Conservation (phyloP, 2,888 invertebrate genomes). For the Stenotaenia linearis region DNA sequence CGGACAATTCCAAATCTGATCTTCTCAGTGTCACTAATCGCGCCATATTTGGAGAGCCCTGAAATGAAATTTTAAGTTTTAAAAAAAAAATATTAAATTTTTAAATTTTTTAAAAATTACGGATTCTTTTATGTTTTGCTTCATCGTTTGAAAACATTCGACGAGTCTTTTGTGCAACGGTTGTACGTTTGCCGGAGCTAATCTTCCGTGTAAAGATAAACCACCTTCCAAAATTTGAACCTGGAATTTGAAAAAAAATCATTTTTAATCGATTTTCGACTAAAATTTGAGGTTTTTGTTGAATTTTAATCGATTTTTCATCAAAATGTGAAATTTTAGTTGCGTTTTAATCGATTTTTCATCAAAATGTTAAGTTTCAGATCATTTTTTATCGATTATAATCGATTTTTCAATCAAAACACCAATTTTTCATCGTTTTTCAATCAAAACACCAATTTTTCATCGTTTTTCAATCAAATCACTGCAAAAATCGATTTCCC, state of each 20-base stretch:
- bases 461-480: constrained; percentile 54
- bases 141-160: constrained; percentile 77
- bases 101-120: constrained; percentile 49
- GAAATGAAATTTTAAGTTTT: neutral
- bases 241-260: constrained; percentile 39
- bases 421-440: constrained; percentile 47
- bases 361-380: neutral
- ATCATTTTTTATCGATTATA: neutral
- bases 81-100: constrained; percentile 60
- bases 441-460: constrained; percentile 57
- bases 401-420: neutral
- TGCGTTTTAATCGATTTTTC: constrained; percentile 56
- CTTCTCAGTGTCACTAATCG: constrained; percentile 31
- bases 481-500: neutral
- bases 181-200: constrained; percentile 82
- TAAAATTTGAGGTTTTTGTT: too few relatives aligned
- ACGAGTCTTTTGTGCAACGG: constrained; percentile 83
- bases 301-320: neutral
- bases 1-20: constrained; percentile 28
- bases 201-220: constrained; percentile 71
- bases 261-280: too few relatives aligned
- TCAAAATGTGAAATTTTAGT: neutral
- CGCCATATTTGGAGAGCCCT: constrained; percentile 36
- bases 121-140: constrained; percentile 55
- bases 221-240: constrained; percentile 67